Percentiles rank a stretch among this genome's conserved stretches.
phyloP scores from a whole-genome alignment of 2,113 vertebrate species.

The Craseonycteris thonglongyai region DNA sequence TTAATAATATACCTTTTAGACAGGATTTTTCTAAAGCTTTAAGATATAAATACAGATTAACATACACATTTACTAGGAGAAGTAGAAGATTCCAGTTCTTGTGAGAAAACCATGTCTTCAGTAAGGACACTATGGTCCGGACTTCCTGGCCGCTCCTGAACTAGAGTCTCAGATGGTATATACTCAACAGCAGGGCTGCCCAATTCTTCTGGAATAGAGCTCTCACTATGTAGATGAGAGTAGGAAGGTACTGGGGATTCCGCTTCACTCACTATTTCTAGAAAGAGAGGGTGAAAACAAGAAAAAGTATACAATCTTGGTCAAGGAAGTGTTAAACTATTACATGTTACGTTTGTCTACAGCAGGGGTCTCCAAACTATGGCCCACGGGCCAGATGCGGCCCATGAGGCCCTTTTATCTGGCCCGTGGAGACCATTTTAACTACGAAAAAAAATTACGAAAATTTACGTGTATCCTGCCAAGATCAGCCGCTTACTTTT shows the following conservation, averaged over 20 bases:
- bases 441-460: too few species aligned
- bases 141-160: slow-evolving; percentile 65
- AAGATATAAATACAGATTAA: slow-evolving; percentile 27
- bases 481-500: too few species aligned
- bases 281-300: not conserved
- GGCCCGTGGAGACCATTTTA: too few species aligned
- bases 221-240: slow-evolving; percentile 84
- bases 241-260: slow-evolving; percentile 78
- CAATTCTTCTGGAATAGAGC: slow-evolving; percentile 79
- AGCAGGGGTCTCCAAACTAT: too few species aligned
- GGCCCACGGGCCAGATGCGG: too few species aligned
- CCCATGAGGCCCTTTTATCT: too few species aligned
- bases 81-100: slow-evolving; percentile 82
- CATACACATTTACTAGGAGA: slow-evolving; percentile 82
- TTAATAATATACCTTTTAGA: not conserved
- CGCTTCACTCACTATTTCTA: slow-evolving; percentile 84
- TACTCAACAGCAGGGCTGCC: slow-evolving; percentile 74
- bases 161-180: slow-evolving; percentile 70
- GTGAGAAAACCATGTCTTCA: slow-evolving; percentile 81
- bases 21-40: not conserved
- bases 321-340: not conserved
- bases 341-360: not conserved
- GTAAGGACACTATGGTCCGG: slow-evolving; percentile 72
- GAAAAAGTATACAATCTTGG: not conserved
- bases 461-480: too few species aligned